Percentiles rank a stretch among this genome's conserved stretches.
Evolutionary conservation across 2,113 vertebrate species (phyloP).

Genomic region (Willisornis vidua): DNA sequence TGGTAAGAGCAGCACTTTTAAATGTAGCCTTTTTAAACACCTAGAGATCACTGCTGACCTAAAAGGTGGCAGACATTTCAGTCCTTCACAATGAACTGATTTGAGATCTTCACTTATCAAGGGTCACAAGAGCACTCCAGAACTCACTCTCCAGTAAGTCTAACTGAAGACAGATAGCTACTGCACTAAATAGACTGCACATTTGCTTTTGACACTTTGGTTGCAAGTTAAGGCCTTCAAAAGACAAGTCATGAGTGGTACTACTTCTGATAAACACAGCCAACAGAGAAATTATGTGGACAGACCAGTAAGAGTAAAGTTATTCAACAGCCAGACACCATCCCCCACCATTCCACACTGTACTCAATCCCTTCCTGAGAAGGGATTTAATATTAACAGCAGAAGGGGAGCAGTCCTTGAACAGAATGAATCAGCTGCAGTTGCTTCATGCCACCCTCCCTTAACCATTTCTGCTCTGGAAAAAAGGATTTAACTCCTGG

Average conservation of each 20-base stretch:
- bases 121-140: neutral
- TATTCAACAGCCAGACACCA: neutral
- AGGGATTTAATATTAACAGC: slow-evolving; percentile 44
- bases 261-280: neutral
- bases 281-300: neutral
- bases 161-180: neutral
- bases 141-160: neutral
- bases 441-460: neutral
- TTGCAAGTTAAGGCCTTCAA: neutral
- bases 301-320: neutral
- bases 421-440: neutral
- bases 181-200: neutral
- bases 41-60: neutral
- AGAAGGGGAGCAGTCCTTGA: slow-evolving; percentile 16
- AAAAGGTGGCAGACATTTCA: neutral
- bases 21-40: neutral
- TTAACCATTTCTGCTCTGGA: neutral
- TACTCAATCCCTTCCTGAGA: neutral
- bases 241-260: neutral
- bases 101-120: neutral
- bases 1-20: neutral
- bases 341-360: neutral
- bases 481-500: neutral
- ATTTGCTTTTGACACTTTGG: neutral
- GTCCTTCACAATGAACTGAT: neutral